A percentile compares a stretch with the other conserved stretches of the same genome.
phyloP scores from a whole-genome alignment of 2,888 invertebrate species.

The Tenthredo notha region DNA sequence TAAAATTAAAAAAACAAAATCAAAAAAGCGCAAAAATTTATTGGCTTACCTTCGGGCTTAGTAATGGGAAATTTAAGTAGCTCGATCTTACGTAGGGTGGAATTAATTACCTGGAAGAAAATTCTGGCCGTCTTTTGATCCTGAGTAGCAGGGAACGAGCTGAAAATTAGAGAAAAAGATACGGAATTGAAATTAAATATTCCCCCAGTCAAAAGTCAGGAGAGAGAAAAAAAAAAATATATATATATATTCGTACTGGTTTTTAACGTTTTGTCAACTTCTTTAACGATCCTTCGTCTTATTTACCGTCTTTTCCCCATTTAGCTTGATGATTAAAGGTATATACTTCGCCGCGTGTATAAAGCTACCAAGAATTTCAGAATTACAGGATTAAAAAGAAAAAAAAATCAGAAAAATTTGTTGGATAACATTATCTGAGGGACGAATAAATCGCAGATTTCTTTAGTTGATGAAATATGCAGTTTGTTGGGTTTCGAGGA shows the following conservation, averaged over 20 bases:
- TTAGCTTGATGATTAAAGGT: background rate
- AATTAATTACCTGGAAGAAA: conserved; percentile 23
- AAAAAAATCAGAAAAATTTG: background rate
- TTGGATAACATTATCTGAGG: background rate
- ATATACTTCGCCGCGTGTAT: background rate
- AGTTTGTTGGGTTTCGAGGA: background rate
- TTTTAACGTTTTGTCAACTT: conserved; percentile 6
- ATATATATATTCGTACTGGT: background rate
- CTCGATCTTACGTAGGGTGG: background rate
- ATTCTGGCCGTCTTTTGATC: background rate
- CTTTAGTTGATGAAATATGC: background rate
- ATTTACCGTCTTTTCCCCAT: background rate
- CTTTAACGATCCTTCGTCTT: background rate
- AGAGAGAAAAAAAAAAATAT: background rate
- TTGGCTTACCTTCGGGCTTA: background rate
- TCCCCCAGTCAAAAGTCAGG: background rate
- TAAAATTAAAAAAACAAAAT: background rate
- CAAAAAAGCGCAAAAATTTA: background rate
- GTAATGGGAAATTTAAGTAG: background rate
- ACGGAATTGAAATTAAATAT: conserved; percentile 30
- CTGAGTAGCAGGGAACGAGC: background rate
- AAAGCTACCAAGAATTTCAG: background rate
- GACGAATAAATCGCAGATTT: background rate
- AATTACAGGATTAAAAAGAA: background rate
- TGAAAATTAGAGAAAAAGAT: conserved; percentile 15